phyloP scores from a whole-genome alignment of 1,140 invertebrate genomes.

The Pomphorhynchus laevis region DNA sequence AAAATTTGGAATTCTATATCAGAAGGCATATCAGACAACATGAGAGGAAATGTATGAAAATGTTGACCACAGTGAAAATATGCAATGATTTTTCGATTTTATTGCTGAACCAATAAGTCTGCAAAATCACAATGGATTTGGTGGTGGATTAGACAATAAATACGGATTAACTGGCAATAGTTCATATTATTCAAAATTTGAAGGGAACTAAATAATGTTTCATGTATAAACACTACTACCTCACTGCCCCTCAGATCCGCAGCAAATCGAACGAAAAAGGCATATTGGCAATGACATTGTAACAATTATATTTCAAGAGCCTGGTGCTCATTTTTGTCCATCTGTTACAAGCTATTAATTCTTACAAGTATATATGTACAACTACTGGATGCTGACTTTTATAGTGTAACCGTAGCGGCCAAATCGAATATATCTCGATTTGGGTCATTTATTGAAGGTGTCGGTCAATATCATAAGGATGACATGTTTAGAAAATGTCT shows the following conservation, averaged over 20 bases:
- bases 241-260: conserved; percentile 50
- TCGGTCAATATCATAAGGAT: too few relatives aligned
- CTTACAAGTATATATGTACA: conserved; percentile 54
- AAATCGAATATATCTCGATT: too few relatives aligned
- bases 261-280: conserved; percentile 45
- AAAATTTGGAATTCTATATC: too few relatives aligned
- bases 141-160: too few relatives aligned
- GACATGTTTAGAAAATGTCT: conserved; percentile 77
- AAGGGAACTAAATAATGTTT: conserved; percentile 65
- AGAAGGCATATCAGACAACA: too few relatives aligned
- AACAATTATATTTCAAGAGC: conserved; percentile 71
- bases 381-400: too few relatives aligned
- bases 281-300: conserved; percentile 90
- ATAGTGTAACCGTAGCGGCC: too few relatives aligned
- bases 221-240: conserved; percentile 68
- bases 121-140: too few relatives aligned
- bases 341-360: conserved; percentile 94
- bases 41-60: conserved; percentile 74
- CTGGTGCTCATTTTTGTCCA: conserved; percentile 40
- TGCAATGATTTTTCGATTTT: conserved; percentile 56
- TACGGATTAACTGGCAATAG: too few relatives aligned
- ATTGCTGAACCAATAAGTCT: conserved; percentile 49
- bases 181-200: conserved; percentile 56
- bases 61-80: conserved; percentile 38
- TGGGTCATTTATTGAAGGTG: too few relatives aligned